Evolutionary conservation across 2,113 vertebrate genomes (phyloP).

Genomic region (Anarrhichthys ocellatus): DNA sequence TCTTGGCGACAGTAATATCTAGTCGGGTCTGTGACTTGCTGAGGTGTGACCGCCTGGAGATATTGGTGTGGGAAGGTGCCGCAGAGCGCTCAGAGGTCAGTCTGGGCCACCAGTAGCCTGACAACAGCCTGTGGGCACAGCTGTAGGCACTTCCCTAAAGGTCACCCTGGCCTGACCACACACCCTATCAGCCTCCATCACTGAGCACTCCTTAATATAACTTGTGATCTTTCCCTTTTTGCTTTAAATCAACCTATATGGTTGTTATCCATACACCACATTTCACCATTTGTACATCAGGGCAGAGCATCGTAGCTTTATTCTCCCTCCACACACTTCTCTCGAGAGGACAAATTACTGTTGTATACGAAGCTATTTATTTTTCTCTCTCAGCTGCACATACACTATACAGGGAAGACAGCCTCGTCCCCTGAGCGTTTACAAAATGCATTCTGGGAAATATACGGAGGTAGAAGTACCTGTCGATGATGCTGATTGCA

Average conservation of each 20-base stretch:
- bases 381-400: conserved; percentile 30
- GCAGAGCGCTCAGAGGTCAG: conserved; percentile 58
- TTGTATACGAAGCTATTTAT: conserved; percentile 39
- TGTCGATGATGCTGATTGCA: conserved; percentile 11
- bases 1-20: conserved; percentile 43
- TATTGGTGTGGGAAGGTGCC: conserved; percentile 53
- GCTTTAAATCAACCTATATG: conserved; percentile 6
- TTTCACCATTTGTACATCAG: conserved; percentile 20
- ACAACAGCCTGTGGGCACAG: conserved; percentile 70
- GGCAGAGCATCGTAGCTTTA: conserved; percentile 10
- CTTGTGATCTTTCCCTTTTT: conserved; percentile 32
- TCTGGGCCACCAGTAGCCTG: conserved; percentile 53
- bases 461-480: conserved; percentile 13
- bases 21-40: conserved; percentile 40
- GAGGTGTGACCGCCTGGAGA: conserved; percentile 64
- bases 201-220: conserved; percentile 40
- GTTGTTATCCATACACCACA: not conserved
- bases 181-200: conserved; percentile 60
- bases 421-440: conserved; percentile 10
- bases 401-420: conserved; percentile 16
- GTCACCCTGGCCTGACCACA: conserved; percentile 53
- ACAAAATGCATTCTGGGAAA: conserved; percentile 47
- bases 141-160: conserved; percentile 72
- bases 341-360: conserved; percentile 50
- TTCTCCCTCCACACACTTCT: conserved; percentile 18